Evolutionary conservation across 2,888 invertebrate genomes (phyloP).

Genomic region (Nasonia oneida): DNA sequence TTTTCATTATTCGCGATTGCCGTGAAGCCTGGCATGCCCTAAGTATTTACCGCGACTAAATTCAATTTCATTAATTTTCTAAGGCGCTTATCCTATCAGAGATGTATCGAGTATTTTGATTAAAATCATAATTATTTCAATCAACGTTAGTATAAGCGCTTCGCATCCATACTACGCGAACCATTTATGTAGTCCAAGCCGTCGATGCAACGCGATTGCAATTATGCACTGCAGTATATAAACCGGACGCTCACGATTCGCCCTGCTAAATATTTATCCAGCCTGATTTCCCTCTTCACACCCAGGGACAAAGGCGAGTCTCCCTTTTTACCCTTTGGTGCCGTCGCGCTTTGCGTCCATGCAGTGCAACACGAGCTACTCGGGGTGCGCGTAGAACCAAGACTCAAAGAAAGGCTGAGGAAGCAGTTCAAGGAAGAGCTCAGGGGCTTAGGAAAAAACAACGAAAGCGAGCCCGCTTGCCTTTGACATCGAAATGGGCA

Average conservation of each 20-base stretch:
- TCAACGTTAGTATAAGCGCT: too few relatives aligned
- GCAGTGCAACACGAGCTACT: neutral
- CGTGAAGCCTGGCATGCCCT: too few relatives aligned
- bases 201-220: neutral
- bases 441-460: neutral
- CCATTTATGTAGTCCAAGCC: neutral
- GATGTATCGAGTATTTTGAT: too few relatives aligned
- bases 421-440: constrained; percentile 6
- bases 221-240: neutral
- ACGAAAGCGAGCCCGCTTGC: constrained; percentile 10
- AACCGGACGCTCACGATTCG: too few relatives aligned
- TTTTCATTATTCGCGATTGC: too few relatives aligned
- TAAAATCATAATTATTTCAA: too few relatives aligned
- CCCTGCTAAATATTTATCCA: constrained; percentile 24
- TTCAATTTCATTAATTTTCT: too few relatives aligned
- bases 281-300: neutral
- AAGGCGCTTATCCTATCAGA: too few relatives aligned
- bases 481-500: constrained; percentile 38
- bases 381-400: neutral
- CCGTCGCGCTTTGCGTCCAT: neutral
- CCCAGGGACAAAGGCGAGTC: neutral
- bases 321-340: neutral
- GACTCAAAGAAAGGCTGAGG: neutral
- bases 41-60: too few relatives aligned
- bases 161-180: too few relatives aligned